Conservation (phyloP, 2,113 vertebrate genomes). For the Fulmarus glacialis region DNA sequence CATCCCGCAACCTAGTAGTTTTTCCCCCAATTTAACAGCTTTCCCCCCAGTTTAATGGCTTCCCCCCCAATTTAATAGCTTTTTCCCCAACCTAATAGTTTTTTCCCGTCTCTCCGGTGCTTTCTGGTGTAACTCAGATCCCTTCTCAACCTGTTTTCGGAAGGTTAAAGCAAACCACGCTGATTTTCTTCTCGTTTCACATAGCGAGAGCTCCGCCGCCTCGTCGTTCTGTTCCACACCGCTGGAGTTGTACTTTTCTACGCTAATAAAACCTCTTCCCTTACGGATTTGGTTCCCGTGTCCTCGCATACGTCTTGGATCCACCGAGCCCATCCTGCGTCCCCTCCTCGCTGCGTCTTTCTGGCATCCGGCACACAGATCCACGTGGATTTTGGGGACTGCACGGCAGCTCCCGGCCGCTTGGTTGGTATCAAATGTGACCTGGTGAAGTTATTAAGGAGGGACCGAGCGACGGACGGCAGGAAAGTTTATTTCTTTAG, state of each 20-base stretch:
- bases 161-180: neutral
- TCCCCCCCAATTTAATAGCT: neutral
- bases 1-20: neutral
- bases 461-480: too few relatives aligned
- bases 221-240: rapidly evolving
- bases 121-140: neutral
- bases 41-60: too few relatives aligned
- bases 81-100: neutral
- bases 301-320: rapidly evolving
- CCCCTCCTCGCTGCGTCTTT: neutral
- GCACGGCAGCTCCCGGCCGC: neutral
- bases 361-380: too few relatives aligned
- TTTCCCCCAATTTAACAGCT: neutral
- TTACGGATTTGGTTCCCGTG: rapidly evolving
- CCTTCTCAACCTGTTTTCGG: neutral
- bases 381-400: neutral
- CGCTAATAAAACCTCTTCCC: neutral
- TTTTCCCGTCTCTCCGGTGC: neutral
- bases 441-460: neutral
- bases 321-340: neutral
- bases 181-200: neutral
- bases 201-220: neutral
- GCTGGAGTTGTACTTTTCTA: too few relatives aligned
- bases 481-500: neutral
- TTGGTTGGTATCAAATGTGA: rapidly evolving